phyloP scores from a whole-genome alignment of 2,113 vertebrate genomes.

The Orthonyx spaldingii region DNA sequence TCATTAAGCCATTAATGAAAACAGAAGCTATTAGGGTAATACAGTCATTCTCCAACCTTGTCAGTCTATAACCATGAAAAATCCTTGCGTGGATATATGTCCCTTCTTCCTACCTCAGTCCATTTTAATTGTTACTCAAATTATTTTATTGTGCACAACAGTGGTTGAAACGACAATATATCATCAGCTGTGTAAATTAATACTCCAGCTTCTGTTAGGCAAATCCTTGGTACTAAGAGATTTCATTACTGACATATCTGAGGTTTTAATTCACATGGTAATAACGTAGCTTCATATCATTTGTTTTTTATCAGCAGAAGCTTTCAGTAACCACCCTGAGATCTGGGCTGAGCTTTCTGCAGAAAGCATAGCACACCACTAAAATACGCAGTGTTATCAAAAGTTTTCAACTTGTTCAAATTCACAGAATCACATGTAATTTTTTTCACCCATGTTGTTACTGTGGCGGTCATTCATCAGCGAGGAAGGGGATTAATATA shows the following conservation, averaged over 20 bases:
- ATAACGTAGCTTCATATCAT: background rate
- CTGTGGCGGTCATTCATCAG: background rate
- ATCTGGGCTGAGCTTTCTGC: background rate
- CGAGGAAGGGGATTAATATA: background rate
- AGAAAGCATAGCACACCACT: background rate
- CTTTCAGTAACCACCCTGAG: background rate
- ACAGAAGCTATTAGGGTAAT: slow-evolving; percentile 58
- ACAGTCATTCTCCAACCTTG: background rate
- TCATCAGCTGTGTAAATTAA: background rate
- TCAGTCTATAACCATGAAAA: slow-evolving; percentile 14
- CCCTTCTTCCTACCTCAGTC: background rate
- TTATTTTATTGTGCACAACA: background rate
- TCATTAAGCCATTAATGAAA: slow-evolving; percentile 66
- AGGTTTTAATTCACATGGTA: background rate
- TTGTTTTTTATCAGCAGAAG: background rate
- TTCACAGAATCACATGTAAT: background rate
- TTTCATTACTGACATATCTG: background rate
- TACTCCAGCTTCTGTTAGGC: background rate
- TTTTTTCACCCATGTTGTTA: background rate
- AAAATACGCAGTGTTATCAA: background rate
- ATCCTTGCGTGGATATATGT: background rate
- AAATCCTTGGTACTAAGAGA: background rate
- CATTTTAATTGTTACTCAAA: background rate
- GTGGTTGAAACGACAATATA: background rate
- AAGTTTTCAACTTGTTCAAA: background rate